Evolutionary conservation across 2,113 vertebrate genomes (phyloP).

Genomic region (Sphyrna mokarran): DNA sequence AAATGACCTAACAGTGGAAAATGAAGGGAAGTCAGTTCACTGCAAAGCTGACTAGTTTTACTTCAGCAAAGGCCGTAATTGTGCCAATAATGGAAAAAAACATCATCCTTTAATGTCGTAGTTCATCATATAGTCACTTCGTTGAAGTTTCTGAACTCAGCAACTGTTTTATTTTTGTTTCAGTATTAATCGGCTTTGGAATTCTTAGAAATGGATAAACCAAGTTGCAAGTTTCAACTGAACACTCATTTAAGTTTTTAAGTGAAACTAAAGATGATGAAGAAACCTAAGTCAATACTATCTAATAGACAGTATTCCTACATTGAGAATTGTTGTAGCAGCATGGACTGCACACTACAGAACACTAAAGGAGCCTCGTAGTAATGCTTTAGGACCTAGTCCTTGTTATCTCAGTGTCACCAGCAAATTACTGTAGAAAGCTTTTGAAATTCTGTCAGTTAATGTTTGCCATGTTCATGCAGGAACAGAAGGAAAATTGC

Average conservation of each 20-base stretch:
- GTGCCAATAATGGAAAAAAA: background rate
- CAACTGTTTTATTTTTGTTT: background rate
- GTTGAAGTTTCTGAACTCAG: background rate
- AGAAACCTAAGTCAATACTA: background rate
- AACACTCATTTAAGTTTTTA: background rate
- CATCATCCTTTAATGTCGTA: background rate
- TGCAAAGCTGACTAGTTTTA: background rate
- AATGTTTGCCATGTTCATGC: background rate
- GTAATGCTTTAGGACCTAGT: no score
- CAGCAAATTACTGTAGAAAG: background rate
- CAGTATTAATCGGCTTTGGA: background rate
- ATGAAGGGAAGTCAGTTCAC: conserved; percentile 6
- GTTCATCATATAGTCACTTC: background rate
- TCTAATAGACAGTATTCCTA: background rate
- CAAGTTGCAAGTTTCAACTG: no score
- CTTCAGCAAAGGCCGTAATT: background rate
- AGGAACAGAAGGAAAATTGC: background rate
- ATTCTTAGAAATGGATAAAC: background rate
- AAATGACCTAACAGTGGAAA: background rate
- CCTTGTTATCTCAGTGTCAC: background rate
- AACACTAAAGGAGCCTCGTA: background rate
- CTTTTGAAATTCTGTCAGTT: background rate
- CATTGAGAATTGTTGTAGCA: background rate
- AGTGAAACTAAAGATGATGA: background rate
- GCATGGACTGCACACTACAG: background rate